Base-by-base conservation (phyloP, 2,113 vertebrate genomes). In the Erpornis zantholeuca region DNA sequence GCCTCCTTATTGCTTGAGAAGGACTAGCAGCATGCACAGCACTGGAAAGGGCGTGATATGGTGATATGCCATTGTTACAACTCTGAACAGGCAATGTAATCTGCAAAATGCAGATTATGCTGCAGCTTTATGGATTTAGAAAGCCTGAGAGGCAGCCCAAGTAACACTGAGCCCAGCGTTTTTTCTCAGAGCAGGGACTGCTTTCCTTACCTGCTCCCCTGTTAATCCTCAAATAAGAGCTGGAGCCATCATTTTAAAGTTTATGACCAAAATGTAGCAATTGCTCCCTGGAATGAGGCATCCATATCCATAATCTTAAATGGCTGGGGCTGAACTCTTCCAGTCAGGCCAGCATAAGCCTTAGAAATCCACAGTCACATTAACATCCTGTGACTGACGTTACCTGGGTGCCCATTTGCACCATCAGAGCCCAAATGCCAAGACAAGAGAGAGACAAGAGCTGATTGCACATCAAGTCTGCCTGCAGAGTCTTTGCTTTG, bases 291-390 rank as follows among this genome's bases (percentile, higher is more conserved):
- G 47, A 73, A 64, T 28, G 31, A 86, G 23, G 16, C 54, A 49
- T 68, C 45, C 0, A 0, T 53, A 17, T 47, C 50, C 6, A 2
- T 70, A 66, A 49, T 27, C 13, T 66, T 47, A 64, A 77, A 35
- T 69, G 14, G 4, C 52, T 42, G 56, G 21, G n/a, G 9, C 49
- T 73, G 28, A 77, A 50, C 59, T 29, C 36, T 49, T 76, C 40
- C 42, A 36, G n/a, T 76, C 19, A n/a, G 33, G 36, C 47, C 42
- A 45, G 25, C 0, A 0, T 52, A 36, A 68, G 15, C 45, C 57
- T 36, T 25, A 36, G 35, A 18, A 36, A 1, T 42, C 90, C 31
- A 24, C 6, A 6, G 50, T n/a, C 52, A 77, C n/a, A 11, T 68
- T 72, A 50, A 59, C 4, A 1, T 77, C 59, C 85, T n/a, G 2